phyloP scores from a whole-genome alignment of 1,140 invertebrate genomes.

The Charaxes varanes region DNA sequence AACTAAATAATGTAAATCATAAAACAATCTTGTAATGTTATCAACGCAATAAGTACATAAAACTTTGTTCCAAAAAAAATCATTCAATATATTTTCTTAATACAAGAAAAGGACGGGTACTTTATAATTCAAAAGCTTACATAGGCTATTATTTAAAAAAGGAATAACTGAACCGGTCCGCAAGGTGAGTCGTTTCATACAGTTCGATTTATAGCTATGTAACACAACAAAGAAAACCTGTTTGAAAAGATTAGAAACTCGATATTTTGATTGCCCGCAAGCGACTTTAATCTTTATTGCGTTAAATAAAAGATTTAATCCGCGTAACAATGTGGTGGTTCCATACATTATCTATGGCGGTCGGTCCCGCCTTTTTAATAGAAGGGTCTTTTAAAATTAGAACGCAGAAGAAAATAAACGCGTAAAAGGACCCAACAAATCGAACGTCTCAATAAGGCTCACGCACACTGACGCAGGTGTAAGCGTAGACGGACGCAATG shows the following conservation, averaged over 20 bases:
- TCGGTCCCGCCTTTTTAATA: constrained; percentile 20
- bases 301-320: constrained; percentile 11
- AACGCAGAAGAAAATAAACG: constrained; percentile 29
- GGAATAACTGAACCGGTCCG: constrained; percentile 4
- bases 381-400: constrained; percentile 22
- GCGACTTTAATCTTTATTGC: constrained; percentile 7
- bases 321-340: background rate
- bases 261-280: constrained; percentile 10
- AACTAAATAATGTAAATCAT: too few species aligned
- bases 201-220: constrained; percentile 10
- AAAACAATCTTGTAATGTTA: too few species aligned
- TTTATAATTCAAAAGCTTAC: too few species aligned
- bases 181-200: constrained; percentile 5
- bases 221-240: constrained; percentile 13
- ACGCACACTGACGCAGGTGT: constrained; percentile 28
- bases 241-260: constrained; percentile 13
- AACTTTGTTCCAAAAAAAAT: too few species aligned
- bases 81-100: too few species aligned
- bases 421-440: constrained; percentile 28
- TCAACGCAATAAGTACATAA: too few species aligned
- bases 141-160: constrained; percentile 7
- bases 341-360: background rate
- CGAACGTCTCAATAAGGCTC: constrained; percentile 41
- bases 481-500: constrained; percentile 22
- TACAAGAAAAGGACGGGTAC: too few species aligned